phyloP scores from a whole-genome alignment of 1,140 invertebrate species.

The Riptortus pedestris region DNA sequence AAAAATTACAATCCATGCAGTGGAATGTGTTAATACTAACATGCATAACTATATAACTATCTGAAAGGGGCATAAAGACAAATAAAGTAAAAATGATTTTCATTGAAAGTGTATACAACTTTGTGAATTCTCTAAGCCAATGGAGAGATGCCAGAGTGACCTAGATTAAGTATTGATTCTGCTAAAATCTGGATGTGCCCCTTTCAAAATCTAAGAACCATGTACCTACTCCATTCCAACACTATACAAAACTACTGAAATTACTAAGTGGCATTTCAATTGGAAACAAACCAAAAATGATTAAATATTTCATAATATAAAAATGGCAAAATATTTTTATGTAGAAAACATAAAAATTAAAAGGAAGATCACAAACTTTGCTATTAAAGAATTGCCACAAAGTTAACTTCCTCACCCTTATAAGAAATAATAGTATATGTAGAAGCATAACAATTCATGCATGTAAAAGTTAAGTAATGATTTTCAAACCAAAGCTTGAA shows the following conservation, averaged over 20 bases:
- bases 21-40: not conserved
- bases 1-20: not conserved
- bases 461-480: too few relatives aligned
- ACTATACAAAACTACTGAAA: too few relatives aligned
- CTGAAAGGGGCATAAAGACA: not conserved
- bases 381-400: not conserved
- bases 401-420: not conserved
- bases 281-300: not conserved
- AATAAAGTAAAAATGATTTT: constrained; percentile 4
- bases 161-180: constrained; percentile 11
- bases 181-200: constrained; percentile 11
- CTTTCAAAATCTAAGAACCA: not conserved
- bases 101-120: not conserved
- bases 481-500: not conserved
- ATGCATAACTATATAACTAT: not conserved
- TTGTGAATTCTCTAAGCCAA: not conserved
- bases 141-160: constrained; percentile 6
- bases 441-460: too few relatives aligned
- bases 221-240: not conserved
- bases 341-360: too few relatives aligned
- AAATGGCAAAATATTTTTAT: too few relatives aligned
- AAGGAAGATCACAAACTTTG: too few relatives aligned
- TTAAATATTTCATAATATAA: too few relatives aligned
- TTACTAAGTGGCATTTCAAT: constrained; percentile 1
- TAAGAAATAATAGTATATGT: too few relatives aligned